phyloP scores from a whole-genome alignment of 2,113 vertebrate species.

The Serinus canaria region DNA sequence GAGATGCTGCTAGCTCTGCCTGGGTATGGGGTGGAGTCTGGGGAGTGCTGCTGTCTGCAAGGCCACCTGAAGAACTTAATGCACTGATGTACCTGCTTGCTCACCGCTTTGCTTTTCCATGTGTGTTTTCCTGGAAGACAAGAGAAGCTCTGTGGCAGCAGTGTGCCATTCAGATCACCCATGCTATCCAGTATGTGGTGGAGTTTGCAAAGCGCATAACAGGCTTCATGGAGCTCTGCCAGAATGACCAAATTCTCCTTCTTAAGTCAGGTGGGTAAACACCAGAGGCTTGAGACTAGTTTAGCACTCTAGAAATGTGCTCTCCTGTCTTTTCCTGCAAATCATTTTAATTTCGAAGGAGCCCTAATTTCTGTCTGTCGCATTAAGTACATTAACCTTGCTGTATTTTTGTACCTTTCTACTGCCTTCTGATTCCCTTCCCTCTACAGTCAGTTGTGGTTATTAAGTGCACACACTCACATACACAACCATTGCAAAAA shows the following conservation, averaged over 20 bases:
- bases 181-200: constrained; percentile 98
- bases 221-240: constrained; percentile 99
- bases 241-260: constrained; percentile 98
- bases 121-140: constrained; percentile 74
- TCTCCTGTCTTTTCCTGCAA: not conserved
- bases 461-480: constrained; percentile 25
- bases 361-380: constrained; percentile 3
- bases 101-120: not conserved
- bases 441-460: constrained; percentile 38
- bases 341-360: not conserved
- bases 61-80: not conserved
- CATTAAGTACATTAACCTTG: not conserved
- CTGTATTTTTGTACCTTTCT: not conserved
- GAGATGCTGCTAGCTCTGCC: not conserved
- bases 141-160: constrained; percentile 97
- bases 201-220: constrained; percentile 99
- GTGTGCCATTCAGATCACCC: constrained; percentile 98
- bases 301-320: not conserved
- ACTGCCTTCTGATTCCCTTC: constrained; percentile 11
- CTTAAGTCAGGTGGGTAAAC: constrained; percentile 92
- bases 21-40: not conserved
- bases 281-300: not conserved
- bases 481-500: constrained; percentile 1
- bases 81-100: not conserved
- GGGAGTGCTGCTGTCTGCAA: not conserved